Evolutionary conservation across 1,140 invertebrate species (phyloP).

Genomic region (Aethina tumida): DNA sequence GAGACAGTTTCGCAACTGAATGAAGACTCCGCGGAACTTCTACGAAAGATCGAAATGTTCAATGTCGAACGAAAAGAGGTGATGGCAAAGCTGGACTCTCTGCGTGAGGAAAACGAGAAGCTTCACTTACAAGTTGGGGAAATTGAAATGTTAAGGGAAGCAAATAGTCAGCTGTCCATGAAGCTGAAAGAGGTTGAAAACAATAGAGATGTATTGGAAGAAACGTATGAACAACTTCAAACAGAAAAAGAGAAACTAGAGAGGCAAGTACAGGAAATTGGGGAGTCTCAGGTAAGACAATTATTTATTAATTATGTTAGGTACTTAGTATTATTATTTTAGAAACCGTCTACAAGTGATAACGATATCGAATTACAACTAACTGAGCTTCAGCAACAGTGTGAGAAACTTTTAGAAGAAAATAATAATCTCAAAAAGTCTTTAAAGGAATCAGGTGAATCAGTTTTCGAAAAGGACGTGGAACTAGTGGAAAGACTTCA

Average conservation of each 20-base stretch:
- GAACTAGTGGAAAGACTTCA: constrained; percentile 32
- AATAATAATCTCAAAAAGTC: constrained; percentile 35
- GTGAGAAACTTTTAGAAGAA: constrained; percentile 20
- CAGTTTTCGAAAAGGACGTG: constrained; percentile 41
- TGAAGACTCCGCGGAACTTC: constrained; percentile 48
- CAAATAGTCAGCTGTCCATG: too few species aligned
- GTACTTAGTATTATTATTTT: constrained; percentile 1
- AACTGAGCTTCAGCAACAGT: constrained; percentile 20
- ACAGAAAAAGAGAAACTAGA: constrained; percentile 35
- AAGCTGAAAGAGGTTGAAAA: constrained; percentile 44
- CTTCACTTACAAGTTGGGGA: constrained; percentile 42
- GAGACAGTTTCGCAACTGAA: constrained; percentile 43
- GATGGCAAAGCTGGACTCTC: constrained; percentile 54
- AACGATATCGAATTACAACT: constrained; percentile 4
- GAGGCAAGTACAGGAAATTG: constrained; percentile 22
- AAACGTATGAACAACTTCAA: constrained; percentile 35
- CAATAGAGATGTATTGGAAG: constrained; percentile 43
- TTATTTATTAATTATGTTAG: constrained; percentile 1
- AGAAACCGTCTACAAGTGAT: constrained; percentile 1
- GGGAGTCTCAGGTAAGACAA: constrained; percentile 5
- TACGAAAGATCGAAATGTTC: constrained; percentile 56
- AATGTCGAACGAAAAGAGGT: constrained; percentile 54
- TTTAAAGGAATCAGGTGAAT: constrained; percentile 39
- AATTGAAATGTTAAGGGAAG: constrained; percentile 29
- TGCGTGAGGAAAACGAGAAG: constrained; percentile 49